Evolutionary conservation across 1,140 invertebrate genomes (phyloP).

Genomic region (Drosophila malerkotliana): DNA sequence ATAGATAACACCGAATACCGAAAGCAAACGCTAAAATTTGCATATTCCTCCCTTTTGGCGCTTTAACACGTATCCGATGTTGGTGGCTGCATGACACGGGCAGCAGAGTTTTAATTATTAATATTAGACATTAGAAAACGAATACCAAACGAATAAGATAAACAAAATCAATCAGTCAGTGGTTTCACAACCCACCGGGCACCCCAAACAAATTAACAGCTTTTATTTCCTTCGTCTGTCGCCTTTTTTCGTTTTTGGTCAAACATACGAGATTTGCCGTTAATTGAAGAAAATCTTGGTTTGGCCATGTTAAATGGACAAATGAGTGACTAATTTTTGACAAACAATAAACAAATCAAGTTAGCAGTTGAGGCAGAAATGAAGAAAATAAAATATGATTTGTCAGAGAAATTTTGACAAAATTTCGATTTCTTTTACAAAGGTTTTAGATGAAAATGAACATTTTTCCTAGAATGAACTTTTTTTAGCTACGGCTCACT

Average conservation of each 20-base stretch:
- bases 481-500: constrained; percentile 1
- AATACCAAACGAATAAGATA: constrained; percentile 46
- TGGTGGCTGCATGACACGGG: constrained; percentile 29
- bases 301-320: constrained; percentile 36
- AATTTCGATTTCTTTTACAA: background rate
- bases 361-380: background rate
- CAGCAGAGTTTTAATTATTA: constrained; percentile 65
- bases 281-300: constrained; percentile 52
- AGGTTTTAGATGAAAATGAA: background rate
- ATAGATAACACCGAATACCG: constrained; percentile 42
- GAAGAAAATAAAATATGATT: background rate
- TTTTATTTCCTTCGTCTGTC: constrained; percentile 49
- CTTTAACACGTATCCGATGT: constrained; percentile 46
- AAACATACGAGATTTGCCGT: constrained; percentile 35
- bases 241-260: constrained; percentile 21
- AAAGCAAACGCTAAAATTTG: constrained; percentile 49
- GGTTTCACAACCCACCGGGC: constrained; percentile 49
- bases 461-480: background rate
- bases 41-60: constrained; percentile 66
- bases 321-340: constrained; percentile 47
- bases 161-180: constrained; percentile 67
- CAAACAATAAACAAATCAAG: constrained; percentile 6
- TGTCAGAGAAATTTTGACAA: background rate
- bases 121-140: constrained; percentile 68
- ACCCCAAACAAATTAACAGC: constrained; percentile 60